phyloP scores from a whole-genome alignment of 2,113 vertebrate species.

The Taurulus bubalis region DNA sequence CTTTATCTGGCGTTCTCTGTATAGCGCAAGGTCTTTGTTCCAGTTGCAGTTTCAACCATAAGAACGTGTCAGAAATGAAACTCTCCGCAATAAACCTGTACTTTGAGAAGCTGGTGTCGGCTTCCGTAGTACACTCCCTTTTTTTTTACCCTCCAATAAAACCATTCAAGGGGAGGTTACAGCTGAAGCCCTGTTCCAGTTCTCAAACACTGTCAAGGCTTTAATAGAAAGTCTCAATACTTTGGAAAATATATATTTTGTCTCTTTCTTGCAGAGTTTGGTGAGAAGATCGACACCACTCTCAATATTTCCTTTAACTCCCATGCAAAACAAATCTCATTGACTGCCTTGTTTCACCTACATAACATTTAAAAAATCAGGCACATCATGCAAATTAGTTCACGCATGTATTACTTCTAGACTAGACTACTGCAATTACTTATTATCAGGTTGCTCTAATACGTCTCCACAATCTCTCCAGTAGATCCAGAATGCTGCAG shows the following conservation, averaged over 20 bases:
- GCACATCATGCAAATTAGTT: too few relatives aligned
- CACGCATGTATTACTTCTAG: too few relatives aligned
- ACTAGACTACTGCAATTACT: too few relatives aligned
- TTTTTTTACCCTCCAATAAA: conserved; percentile 17
- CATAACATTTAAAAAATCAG: too few relatives aligned
- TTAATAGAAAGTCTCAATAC: neutral
- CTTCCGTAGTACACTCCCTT: neutral
- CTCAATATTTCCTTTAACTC: neutral
- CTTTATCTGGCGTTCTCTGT: conserved; percentile 15
- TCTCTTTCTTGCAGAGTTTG: neutral
- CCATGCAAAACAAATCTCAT: too few relatives aligned
- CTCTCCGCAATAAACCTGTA: conserved; percentile 9
- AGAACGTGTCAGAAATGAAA: conserved; percentile 53
- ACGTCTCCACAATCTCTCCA: too few relatives aligned
- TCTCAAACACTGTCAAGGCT: conserved; percentile 3
- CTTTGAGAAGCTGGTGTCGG: neutral
- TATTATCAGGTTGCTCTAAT: too few relatives aligned
- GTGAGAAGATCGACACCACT: neutral
- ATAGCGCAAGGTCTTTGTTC: conserved; percentile 40
- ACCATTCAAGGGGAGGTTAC: conserved; percentile 21
- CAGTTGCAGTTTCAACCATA: conserved; percentile 40
- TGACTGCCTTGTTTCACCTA: too few relatives aligned
- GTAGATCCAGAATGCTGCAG: too few relatives aligned
- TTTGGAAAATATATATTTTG: neutral
- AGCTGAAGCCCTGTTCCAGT: conserved; percentile 7